phyloP scores from a whole-genome alignment of 2,797 vertebrate genomes.

The Phataginus tetradactyla region DNA sequence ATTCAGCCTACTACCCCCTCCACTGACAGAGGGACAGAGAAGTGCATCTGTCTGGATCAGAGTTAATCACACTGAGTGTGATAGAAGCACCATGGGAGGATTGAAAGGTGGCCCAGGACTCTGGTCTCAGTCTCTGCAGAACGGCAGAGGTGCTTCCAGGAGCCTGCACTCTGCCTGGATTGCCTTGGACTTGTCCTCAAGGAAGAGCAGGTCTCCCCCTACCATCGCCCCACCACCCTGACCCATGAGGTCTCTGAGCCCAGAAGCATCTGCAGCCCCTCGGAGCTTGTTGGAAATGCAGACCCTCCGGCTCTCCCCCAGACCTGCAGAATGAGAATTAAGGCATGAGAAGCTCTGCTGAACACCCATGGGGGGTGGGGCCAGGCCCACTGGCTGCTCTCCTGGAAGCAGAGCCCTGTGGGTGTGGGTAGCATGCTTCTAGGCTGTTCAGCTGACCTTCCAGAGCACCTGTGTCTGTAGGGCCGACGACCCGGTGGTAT shows the following conservation, averaged over 20 bases:
- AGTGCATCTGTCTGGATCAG: not conserved
- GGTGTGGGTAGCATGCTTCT: accelerated
- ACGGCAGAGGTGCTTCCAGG: not conserved
- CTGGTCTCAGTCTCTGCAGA: no score
- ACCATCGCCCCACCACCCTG: no score
- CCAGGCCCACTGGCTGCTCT: not conserved
- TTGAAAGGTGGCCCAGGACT: not conserved
- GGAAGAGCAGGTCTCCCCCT: not conserved
- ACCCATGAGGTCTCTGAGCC: not conserved
- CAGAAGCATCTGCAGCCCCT: accelerated
- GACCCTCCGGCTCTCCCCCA: not conserved
- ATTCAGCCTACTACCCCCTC: not conserved
- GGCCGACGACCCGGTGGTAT: accelerated
- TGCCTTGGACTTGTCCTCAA: accelerated
- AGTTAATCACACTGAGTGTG: not conserved
- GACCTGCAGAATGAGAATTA: not conserved
- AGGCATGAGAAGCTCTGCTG: not conserved
- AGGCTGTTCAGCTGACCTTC: not conserved
- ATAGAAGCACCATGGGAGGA: not conserved
- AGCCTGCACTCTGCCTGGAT: not conserved
- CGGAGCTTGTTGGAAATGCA: not conserved
- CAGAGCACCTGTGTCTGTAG: not conserved
- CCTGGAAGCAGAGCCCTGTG: not conserved
- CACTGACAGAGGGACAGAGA: not conserved
- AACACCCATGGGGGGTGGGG: no score